These are phyloP conservation scores for Atrichornis clamosus DNA, from an alignment of 2,113 vertebrate genomes.

Conservation along the genomic window DNA sequence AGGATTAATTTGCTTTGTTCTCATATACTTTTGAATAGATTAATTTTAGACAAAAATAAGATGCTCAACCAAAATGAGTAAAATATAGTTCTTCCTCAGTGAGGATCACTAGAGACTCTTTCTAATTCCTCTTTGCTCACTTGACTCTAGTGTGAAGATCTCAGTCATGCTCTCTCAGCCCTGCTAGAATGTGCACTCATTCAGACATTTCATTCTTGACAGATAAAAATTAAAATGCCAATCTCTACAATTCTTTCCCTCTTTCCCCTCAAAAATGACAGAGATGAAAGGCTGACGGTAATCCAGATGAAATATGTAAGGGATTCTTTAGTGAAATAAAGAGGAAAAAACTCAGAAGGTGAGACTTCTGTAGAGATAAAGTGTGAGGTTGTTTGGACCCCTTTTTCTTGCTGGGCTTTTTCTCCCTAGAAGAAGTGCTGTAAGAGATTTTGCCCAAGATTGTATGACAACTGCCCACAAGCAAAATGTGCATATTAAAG, in stretches of 20 bases:
- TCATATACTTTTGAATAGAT: not conserved
- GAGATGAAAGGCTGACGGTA: not conserved
- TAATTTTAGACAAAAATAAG: not conserved
- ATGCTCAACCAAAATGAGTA: not conserved
- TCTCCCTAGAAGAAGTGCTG: not conserved
- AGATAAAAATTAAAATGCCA: constrained; percentile 20
- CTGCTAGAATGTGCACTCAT: not conserved
- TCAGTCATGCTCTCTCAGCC: not conserved
- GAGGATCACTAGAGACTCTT: not conserved
- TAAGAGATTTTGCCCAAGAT: not conserved
- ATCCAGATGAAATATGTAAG: not conserved
- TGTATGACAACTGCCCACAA: accelerated
- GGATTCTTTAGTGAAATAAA: not conserved
- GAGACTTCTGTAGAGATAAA: not conserved
- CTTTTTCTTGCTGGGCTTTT: not conserved
- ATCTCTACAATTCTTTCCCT: not conserved
- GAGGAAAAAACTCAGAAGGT: not conserved
- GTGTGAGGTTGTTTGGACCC: not conserved
- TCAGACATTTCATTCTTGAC: constrained; percentile 7
- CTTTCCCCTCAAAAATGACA: not conserved
- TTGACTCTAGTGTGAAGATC: not conserved
- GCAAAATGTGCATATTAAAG: not conserved
- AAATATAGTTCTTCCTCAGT: not conserved
- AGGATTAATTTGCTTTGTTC: not conserved
- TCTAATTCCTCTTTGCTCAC: not conserved